Conservation (phyloP, 92 coral and sea anemone genomes). For the Porites lobata region DNA sequence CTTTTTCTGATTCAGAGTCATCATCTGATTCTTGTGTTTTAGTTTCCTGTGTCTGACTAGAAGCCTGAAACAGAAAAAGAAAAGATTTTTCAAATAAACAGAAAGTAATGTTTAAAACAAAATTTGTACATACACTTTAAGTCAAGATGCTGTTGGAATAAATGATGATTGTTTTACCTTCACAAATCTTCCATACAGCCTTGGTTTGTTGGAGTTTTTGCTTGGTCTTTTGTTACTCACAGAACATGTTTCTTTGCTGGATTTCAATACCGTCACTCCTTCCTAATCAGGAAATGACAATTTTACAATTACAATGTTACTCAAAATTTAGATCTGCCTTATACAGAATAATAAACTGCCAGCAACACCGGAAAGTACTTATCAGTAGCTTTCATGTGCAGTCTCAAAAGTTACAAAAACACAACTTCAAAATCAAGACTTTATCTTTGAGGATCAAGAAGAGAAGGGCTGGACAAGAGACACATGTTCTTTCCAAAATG, state of each 20-base stretch:
- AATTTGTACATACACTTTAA: not conserved
- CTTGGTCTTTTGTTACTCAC: conserved; percentile 86
- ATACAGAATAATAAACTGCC: no score
- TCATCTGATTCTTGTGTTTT: conserved; percentile 50
- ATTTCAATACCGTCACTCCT: conserved; percentile 82
- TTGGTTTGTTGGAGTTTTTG: conserved; percentile 76
- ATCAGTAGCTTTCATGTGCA: no score
- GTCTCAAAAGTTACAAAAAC: no score
- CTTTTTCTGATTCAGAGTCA: conserved; percentile 72
- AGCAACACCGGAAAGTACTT: no score
- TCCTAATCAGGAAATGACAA: conserved; percentile 38
- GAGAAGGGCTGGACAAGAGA: not conserved
- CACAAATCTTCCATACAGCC: conserved; percentile 96
- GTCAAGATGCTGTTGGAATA: not conserved
- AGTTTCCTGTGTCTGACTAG: conserved; percentile 1
- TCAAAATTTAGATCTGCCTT: no score
- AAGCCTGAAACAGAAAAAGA: conserved; percentile 33
- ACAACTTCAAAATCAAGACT: no score
- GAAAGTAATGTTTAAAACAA: not conserved
- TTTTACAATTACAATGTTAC: not conserved
- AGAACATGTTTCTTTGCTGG: conserved; percentile 54
- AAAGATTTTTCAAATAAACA: not conserved
- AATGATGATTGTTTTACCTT: conserved; percentile 59
- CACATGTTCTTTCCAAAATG: not conserved
- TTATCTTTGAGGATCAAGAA: no score